phyloP scores from a whole-genome alignment of 2,888 invertebrate genomes.

The Euplexia lucipara region DNA sequence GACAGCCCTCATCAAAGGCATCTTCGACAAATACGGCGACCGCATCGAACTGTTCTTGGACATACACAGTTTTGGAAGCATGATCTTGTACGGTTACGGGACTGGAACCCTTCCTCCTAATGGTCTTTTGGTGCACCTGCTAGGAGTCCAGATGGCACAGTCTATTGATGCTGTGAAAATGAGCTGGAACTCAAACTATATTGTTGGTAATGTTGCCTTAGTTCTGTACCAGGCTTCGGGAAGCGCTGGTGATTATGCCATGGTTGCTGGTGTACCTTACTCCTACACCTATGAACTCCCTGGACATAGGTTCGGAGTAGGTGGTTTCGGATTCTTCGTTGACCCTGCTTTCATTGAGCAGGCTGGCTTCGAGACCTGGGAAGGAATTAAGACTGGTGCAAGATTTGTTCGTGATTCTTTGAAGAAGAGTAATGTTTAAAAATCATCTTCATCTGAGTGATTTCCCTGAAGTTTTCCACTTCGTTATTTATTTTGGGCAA shows the following conservation, averaged over 20 bases:
- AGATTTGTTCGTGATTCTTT: slow-evolving; percentile 74
- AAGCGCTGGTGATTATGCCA: slow-evolving; percentile 92
- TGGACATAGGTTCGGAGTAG: slow-evolving; percentile 78
- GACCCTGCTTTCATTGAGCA: slow-evolving; percentile 88
- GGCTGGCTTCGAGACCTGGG: slow-evolving; percentile 91
- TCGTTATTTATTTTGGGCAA: too few relatives aligned
- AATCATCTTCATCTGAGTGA: not conserved
- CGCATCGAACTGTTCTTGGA: slow-evolving; percentile 92
- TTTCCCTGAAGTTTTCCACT: not conserved
- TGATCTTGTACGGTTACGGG: slow-evolving; percentile 82
- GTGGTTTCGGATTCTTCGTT: slow-evolving; percentile 88
- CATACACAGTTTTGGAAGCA: slow-evolving; percentile 94
- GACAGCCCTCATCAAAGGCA: slow-evolving; percentile 89
- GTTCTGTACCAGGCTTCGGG: slow-evolving; percentile 91
- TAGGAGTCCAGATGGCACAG: slow-evolving; percentile 79
- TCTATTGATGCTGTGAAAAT: slow-evolving; percentile 83
- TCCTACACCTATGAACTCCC: slow-evolving; percentile 92
- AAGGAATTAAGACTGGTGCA: slow-evolving; percentile 89
- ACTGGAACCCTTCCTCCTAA: slow-evolving; percentile 83
- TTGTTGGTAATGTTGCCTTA: slow-evolving; percentile 86
- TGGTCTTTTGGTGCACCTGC: slow-evolving; percentile 76
- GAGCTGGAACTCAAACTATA: slow-evolving; percentile 80
- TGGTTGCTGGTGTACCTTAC: slow-evolving; percentile 85
- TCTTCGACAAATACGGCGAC: slow-evolving; percentile 85
- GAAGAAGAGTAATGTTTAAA: slow-evolving; percentile 39